Base-by-base conservation (phyloP, 1,140 invertebrate species). In the Conus ventricosus region DNA sequence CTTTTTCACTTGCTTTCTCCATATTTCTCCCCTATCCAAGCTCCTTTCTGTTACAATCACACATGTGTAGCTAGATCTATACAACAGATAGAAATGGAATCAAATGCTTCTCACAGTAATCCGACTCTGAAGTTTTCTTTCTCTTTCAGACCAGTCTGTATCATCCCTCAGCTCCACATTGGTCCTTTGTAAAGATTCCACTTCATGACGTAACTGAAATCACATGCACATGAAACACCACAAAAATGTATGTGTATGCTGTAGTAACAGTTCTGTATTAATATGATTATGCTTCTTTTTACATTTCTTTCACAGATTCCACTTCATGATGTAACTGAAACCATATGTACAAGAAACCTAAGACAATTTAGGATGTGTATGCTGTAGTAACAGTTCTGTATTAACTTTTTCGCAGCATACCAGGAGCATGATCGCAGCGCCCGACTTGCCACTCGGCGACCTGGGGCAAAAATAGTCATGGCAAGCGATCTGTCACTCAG, bases 251-350 rank as follows among this genome's bases (percentile, higher is more conserved):
- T n/a, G 23, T 17, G n/a, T 75, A 1, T 39, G 39, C 39, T 39
- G 39, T 39, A 39, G 39, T 39, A 39, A 39, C 39, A 39, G 39
- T 39, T 39, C 39, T 39, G 39, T 39, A 39, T 39, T 39, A 39
- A 39, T 39, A 39, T 39, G 39, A 39, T 39, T 39, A 39, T 39
- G 39, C 39, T 39, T 39, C 39, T 39, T 39, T 39, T 39, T 3
- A 39, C 39, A 39, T 39, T 39, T 39, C 39, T 39, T 3, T 39
- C 39, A 39, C 3, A 13, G 87, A 80, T 54, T 90, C 89, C n/a
- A 90, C 88, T 78, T 90, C 87, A 86, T 83, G 78, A 25, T 57
- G 84, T 81, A 89, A 83, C 89, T 89, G 80, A 57, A 85, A 84
- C 7, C 67, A 60, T 60, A 86, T 10, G 80, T 15, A 83, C 13